phyloP scores from a whole-genome alignment of 2,113 vertebrate species.

The Cyprinodon tularosa region DNA sequence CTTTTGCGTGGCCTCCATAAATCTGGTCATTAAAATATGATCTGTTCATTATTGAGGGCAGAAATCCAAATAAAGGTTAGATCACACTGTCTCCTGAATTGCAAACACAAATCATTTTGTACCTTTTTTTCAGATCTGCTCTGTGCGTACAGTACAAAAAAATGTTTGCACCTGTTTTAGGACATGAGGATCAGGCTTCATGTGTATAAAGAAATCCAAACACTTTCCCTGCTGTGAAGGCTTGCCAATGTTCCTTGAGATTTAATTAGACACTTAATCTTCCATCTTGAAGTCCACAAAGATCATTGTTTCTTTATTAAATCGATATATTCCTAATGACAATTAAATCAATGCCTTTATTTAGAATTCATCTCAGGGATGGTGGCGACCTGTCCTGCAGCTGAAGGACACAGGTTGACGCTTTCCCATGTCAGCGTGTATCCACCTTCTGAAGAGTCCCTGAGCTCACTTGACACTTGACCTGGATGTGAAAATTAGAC shows the following conservation, averaged over 20 bases:
- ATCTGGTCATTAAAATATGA: no score
- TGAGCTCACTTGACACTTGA: conserved; percentile 40
- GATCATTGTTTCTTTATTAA: conserved; percentile 5
- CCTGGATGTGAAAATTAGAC: conserved; percentile 29
- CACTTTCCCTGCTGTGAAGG: neutral
- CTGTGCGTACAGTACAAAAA: no score
- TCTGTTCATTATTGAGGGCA: no score
- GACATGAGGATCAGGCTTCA: no score
- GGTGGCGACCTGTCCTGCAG: neutral
- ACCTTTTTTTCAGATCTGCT: no score
- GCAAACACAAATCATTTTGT: no score
- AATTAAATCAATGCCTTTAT: conserved; percentile 27
- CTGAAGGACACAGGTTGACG: conserved; percentile 26
- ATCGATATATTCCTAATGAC: neutral
- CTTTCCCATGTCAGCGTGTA: conserved; percentile 34
- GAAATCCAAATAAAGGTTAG: no score
- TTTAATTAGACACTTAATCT: conserved; percentile 10
- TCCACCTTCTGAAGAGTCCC: conserved; percentile 44
- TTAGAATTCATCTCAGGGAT: conserved; percentile 16
- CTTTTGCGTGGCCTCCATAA: no score
- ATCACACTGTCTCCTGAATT: no score
- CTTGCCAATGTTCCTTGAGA: neutral
- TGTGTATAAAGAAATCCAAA: neutral
- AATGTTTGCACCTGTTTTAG: no score
- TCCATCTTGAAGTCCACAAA: neutral